Evolutionary conservation across 2,888 invertebrate species (phyloP).

Genomic region (Conomelus anceps): DNA sequence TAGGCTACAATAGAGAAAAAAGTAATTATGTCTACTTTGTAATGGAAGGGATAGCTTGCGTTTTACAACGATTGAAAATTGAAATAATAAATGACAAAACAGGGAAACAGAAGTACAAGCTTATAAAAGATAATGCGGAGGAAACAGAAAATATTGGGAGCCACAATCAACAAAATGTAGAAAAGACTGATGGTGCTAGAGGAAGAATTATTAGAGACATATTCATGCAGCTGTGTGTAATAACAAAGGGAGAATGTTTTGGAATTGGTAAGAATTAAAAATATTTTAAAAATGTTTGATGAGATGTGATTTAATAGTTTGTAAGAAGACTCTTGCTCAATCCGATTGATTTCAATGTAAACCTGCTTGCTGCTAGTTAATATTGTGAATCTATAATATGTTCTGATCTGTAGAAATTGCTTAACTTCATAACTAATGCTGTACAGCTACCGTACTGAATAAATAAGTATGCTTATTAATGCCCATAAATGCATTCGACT

Average conservation of each 20-base stretch:
- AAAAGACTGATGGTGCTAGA: background rate
- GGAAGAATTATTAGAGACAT: background rate
- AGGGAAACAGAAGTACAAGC: background rate
- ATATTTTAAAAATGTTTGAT: background rate
- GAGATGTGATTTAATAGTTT: too few relatives aligned
- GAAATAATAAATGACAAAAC: background rate
- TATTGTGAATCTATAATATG: too few relatives aligned
- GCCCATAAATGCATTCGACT: too few relatives aligned
- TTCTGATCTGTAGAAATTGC: too few relatives aligned
- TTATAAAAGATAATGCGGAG: background rate
- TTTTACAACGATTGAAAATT: background rate
- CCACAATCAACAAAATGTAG: background rate
- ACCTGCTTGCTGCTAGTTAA: too few relatives aligned
- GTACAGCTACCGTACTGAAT: too few relatives aligned
- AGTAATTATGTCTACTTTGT: constrained; percentile 1
- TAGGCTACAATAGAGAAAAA: background rate
- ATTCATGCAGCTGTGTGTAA: background rate
- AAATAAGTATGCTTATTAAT: too few relatives aligned
- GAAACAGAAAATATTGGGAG: background rate
- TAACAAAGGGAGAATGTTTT: constrained; percentile 4
- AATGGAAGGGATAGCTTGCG: background rate
- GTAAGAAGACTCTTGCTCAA: too few relatives aligned
- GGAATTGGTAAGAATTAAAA: background rate
- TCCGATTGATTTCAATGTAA: too few relatives aligned
- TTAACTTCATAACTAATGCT: too few relatives aligned